phyloP scores from a whole-genome alignment of 1,140 invertebrate genomes.

The Trissolcus basalis region DNA sequence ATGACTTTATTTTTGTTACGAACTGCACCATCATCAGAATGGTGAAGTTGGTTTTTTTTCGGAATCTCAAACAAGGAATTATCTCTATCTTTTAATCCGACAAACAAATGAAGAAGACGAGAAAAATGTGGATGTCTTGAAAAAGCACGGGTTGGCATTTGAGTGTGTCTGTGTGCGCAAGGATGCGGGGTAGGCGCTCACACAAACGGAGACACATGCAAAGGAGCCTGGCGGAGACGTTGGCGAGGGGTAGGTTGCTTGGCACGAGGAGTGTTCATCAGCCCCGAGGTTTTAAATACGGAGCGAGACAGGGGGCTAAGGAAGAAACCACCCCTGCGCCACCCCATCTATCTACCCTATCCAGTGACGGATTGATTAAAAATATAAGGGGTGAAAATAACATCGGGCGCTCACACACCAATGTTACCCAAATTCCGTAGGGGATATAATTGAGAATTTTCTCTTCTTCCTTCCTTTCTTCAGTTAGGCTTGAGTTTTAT shows the following conservation, averaged over 20 bases:
- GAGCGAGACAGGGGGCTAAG: constrained; percentile 73
- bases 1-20: constrained; percentile 39
- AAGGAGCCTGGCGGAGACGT: constrained; percentile 53
- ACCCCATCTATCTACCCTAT: constrained; percentile 65
- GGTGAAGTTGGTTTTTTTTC: constrained; percentile 41
- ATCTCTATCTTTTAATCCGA: constrained; percentile 59
- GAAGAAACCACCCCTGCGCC: constrained; percentile 70
- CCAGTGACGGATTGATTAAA: constrained; percentile 77
- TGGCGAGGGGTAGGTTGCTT: constrained; percentile 67
- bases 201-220: constrained; percentile 25
- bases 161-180: constrained; percentile 27
- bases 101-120: constrained; percentile 50
- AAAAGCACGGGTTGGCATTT: constrained; percentile 22
- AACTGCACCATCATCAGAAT: constrained; percentile 44
- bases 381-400: constrained; percentile 75
- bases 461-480: constrained; percentile 53
- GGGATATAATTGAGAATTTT: constrained; percentile 63
- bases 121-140: constrained; percentile 54
- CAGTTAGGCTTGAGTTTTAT: too few relatives aligned
- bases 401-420: constrained; percentile 62
- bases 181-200: constrained; percentile 10
- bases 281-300: constrained; percentile 77
- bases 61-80: constrained; percentile 53
- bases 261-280: constrained; percentile 77
- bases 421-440: constrained; percentile 58